Evolutionary conservation across 1,140 invertebrate genomes (phyloP), one percentile per base, ranked within the genome.

Genomic region (Nomia melanderi): DNA sequence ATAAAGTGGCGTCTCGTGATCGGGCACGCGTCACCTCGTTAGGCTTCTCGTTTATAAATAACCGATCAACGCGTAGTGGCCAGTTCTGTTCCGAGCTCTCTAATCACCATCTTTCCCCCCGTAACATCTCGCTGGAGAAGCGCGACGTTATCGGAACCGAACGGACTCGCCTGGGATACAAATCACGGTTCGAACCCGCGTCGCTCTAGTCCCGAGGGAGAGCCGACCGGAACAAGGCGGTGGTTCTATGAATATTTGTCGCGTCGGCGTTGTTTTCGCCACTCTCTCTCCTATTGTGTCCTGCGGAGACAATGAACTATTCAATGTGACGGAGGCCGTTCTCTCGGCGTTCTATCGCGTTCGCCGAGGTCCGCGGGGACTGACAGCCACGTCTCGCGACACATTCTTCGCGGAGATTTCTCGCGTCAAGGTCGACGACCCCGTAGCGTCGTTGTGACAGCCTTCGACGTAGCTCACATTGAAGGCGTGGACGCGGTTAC

Each of bases 231-330:
- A n/a, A n/a, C n/a, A n/a, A n/a, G n/a, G n/a, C n/a, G 20, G 17
- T 44, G 29, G 25, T 54, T 75, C 54, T 69, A 76, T 69, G 73
- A 76, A 76, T 76, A 76, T 76, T 76, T 76, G 73, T 69, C 39
- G 53, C 64, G 29, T 44, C 64, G n/a, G 64, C 53, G 54, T 75
- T 76, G 64, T 69, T 76, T 76, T 69, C 73, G 59, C 73, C 17
- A 41, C 41, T 47, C 65, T 29, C 41, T 47, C 65, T 29, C 33
- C 54, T 20, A 69, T 69, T 69, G 64, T 60, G 31, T 39, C 14
- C 54, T 14, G 27, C 17, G 41, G 63, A 50, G 64, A 69, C 73
- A 53, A 76, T 76, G 41, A 69, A 67, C 73, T 60, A 69, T 76
- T 76, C 64, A 69, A 50, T 36, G 64, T 50, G 73, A 60, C 73